Conservation (phyloP, 2,113 vertebrate species). For the Terrapene triunguis region DNA sequence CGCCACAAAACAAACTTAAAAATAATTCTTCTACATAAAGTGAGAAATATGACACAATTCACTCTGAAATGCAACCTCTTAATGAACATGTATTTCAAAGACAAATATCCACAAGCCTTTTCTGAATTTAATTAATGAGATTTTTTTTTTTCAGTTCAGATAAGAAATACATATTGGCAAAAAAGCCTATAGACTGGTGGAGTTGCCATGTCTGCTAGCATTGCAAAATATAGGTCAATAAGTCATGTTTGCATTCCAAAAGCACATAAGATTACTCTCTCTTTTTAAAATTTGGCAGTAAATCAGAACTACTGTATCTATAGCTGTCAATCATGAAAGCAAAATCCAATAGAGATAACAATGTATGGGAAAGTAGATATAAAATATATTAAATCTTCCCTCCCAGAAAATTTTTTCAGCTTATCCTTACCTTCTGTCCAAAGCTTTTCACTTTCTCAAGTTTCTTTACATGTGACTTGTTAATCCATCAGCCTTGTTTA, state of each 20-base stretch:
- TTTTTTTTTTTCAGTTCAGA: constrained; percentile 7
- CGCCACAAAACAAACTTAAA: background rate
- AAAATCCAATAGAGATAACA: background rate
- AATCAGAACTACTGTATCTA: constrained; percentile 24
- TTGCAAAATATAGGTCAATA: background rate
- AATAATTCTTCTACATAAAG: background rate
- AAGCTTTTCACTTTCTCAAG: constrained; percentile 69
- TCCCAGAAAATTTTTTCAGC: background rate
- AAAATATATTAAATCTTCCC: constrained; percentile 17
- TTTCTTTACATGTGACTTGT: constrained; percentile 70
- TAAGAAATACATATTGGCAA: constrained; percentile 19
- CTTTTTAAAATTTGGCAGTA: background rate
- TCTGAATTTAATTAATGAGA: constrained; percentile 37
- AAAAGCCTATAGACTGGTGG: background rate
- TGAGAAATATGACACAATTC: background rate
- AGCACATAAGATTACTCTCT: background rate
- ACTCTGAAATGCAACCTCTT: constrained; percentile 37
- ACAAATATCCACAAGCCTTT: background rate
- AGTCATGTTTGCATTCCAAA: background rate
- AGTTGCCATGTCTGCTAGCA: background rate
- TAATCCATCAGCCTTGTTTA: constrained; percentile 76
- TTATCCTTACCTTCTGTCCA: constrained; percentile 21
- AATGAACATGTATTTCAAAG: constrained; percentile 7
- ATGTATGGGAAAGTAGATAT: background rate
- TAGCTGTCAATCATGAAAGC: background rate